A percentile compares a stretch with the other conserved stretches of the same genome.
Evolutionary conservation across 2,797 vertebrate species (phyloP).

Genomic region (Tenualosa thibaudeaui): DNA sequence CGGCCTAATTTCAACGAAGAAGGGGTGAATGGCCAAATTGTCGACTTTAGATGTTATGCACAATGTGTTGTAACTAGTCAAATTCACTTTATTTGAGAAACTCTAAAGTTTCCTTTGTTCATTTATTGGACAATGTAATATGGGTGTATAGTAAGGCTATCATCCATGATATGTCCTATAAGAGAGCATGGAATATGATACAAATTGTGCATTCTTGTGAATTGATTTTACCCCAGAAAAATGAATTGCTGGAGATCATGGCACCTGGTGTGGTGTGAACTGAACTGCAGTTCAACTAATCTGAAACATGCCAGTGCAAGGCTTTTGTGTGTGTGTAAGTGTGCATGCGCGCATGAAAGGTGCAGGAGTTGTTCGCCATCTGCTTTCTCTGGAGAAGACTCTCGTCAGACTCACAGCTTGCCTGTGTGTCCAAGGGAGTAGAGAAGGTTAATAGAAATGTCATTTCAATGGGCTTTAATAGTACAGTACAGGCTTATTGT

Average conservation of each 20-base stretch:
- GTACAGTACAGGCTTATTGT: constrained; percentile 39
- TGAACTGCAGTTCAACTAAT: constrained; percentile 10
- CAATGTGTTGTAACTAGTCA: neutral
- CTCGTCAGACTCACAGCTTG: constrained; percentile 33
- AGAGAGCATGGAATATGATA: neutral
- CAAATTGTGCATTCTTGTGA: neutral
- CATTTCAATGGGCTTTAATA: constrained; percentile 43
- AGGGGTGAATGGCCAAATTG: neutral
- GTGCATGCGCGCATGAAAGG: neutral
- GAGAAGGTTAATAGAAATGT: constrained; percentile 43
- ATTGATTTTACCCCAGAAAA: neutral
- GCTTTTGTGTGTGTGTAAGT: neutral
- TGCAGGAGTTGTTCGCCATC: neutral
- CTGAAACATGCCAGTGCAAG: neutral
- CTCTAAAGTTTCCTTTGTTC: neutral
- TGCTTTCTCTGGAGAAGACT: constrained; percentile 10
- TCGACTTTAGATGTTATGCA: neutral
- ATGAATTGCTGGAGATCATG: neutral
- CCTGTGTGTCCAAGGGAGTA: constrained; percentile 14
- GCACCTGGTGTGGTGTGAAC: neutral
- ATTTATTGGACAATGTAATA: neutral
- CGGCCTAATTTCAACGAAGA: too few relatives aligned
- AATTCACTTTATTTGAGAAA: neutral
- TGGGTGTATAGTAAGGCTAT: neutral
- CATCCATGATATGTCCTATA: neutral